phyloP scores from a whole-genome alignment of 2,797 vertebrate genomes.

The Coluber constrictor region DNA sequence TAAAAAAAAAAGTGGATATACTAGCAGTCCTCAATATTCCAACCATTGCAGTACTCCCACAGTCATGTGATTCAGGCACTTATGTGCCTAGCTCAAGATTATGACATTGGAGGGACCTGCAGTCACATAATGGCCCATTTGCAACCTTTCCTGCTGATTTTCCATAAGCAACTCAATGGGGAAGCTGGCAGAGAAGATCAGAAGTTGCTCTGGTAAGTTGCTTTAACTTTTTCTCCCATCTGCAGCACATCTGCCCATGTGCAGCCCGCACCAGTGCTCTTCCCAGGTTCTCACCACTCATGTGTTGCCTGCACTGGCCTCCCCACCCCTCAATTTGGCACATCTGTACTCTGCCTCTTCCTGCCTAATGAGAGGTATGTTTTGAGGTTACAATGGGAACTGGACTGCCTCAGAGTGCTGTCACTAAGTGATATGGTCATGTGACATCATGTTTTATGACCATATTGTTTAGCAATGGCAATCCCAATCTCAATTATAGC shows the following conservation, averaged over 20 bases:
- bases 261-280: neutral
- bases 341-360: neutral
- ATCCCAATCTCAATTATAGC: neutral
- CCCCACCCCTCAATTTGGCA: neutral
- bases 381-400: neutral
- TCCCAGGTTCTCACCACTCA: neutral
- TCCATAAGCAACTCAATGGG: neutral
- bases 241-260: neutral
- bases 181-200: neutral
- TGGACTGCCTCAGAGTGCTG: neutral
- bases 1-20: neutral
- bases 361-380: neutral
- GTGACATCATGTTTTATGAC: neutral
- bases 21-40: neutral
- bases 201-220: neutral
- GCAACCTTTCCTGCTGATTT: neutral
- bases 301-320: neutral
- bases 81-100: neutral
- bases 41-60: neutral
- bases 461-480: neutral
- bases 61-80: neutral
- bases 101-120: neutral
- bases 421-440: neutral
- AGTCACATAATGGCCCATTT: neutral
- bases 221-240: neutral